These are phyloP conservation scores for Atherix ibis DNA, from an alignment of 2,888 invertebrate species.

Conservation along the genomic window DNA sequence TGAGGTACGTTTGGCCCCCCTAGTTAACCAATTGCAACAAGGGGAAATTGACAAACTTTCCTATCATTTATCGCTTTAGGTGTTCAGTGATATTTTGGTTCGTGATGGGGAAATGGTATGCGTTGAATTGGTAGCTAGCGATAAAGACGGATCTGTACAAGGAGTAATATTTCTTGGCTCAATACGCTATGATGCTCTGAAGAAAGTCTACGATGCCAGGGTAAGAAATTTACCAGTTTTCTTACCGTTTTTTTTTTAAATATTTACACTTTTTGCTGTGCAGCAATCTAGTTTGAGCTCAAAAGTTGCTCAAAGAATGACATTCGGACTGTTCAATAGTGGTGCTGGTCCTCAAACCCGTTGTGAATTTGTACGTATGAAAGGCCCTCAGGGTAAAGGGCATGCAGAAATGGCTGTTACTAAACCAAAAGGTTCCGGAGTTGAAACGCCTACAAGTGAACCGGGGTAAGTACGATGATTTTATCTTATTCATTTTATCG, in stretches of 20 bases:
- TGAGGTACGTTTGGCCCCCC: conserved; percentile 45
- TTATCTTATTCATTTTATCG: neutral
- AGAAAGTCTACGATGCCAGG: conserved; percentile 89
- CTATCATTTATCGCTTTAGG: too few relatives aligned
- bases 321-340: conserved; percentile 72
- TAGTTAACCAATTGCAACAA: neutral
- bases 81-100: conserved; percentile 93
- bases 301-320: conserved; percentile 91
- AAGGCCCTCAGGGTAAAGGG: conserved; percentile 91
- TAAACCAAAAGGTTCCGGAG: conserved; percentile 81
- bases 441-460: conserved; percentile 89
- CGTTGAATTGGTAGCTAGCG: conserved; percentile 89
- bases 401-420: conserved; percentile 97
- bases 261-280: conserved; percentile 13
- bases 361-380: conserved; percentile 96
- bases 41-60: too few relatives aligned
- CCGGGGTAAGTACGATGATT: conserved; percentile 39
- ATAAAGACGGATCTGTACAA: conserved; percentile 69
- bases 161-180: conserved; percentile 95
- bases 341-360: conserved; percentile 56
- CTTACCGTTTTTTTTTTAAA: neutral
- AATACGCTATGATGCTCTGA: conserved; percentile 92
- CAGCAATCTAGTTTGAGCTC: conserved; percentile 83
- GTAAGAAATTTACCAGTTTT: conserved; percentile 39
- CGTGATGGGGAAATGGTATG: conserved; percentile 98